Percentiles rank a stretch among this genome's conserved stretches.
Evolutionary conservation across 2,888 invertebrate species (phyloP).

Genomic region (Chaitophorus viminalis): DNA sequence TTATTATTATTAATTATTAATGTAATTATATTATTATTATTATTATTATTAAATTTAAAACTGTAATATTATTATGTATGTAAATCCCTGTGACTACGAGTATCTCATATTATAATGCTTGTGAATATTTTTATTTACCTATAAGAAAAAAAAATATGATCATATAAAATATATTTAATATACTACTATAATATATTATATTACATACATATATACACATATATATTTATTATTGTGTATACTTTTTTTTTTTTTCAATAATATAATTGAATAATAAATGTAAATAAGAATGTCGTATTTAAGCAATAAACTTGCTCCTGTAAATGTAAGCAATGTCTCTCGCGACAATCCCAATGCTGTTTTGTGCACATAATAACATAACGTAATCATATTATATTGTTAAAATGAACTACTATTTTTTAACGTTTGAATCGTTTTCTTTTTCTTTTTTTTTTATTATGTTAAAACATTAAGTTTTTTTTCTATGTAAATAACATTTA

Average conservation of each 20-base stretch:
- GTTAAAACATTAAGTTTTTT: constrained; percentile 48
- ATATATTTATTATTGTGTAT: neutral
- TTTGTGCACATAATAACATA: constrained; percentile 58
- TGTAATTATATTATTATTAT: too few relatives aligned
- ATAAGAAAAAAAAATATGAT: constrained; percentile 30
- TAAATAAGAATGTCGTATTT: constrained; percentile 52
- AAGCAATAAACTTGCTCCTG: constrained; percentile 60
- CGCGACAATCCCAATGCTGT: constrained; percentile 59
- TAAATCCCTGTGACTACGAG: constrained; percentile 51
- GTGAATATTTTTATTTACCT: constrained; percentile 48
- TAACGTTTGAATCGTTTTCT: constrained; percentile 49
- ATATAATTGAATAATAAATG: constrained; percentile 24
- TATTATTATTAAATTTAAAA: constrained; percentile 33
- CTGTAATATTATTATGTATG: constrained; percentile 10
- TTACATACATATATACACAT: neutral
- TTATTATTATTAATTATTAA: constrained; percentile 35
- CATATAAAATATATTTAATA: constrained; percentile 23
- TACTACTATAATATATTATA: constrained; percentile 6
- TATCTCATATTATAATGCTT: constrained; percentile 60
- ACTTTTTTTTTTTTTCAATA: constrained; percentile 39
- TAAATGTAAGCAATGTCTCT: constrained; percentile 60
- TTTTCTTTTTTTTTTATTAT: constrained; percentile 33
- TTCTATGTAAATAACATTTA: constrained; percentile 55
- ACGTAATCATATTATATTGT: constrained; percentile 55
- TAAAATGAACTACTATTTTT: constrained; percentile 59